Base-by-base conservation (phyloP, 1,140 invertebrate species). In the Orchestia grillus region DNA sequence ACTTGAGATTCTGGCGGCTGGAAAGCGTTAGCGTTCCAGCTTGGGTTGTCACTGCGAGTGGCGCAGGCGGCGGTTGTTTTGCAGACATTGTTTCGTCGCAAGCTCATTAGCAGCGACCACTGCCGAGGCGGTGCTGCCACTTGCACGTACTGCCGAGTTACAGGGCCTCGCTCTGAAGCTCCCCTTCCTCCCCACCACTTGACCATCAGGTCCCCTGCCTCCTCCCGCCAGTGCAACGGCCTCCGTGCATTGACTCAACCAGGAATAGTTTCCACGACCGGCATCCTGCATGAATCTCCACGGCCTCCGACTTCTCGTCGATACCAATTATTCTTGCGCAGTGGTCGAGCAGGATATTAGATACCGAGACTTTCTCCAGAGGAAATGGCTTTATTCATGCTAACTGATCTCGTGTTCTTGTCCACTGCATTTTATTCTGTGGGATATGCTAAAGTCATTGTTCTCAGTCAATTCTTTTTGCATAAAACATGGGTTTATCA, bases 181-280 rank as follows among this genome's bases (percentile, higher is more conserved):
- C 90, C 90, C 8, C 90, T 36, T 36, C 92, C 92, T 94, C 43
- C 92, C 36, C 44, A 42, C 92, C 16, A 15, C 44, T 47, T 44
- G 44, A 42, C 40, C 43, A 40, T n/a, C 43, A 19, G 3, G 43
- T n/a, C 43, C 36, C 41, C 90, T 44, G 8, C 90, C 90, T 11
- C 43, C 92, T 23, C 44, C 92, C 44, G 41, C 44, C 92, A 40
- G 92, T 94, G 92, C 92, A 94, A 94, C 92, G 92, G 92, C 92
- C 92, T 94, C 92, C 43, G 92, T 94, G 92, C 92, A 94, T 94
- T 94, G 92, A 94, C 92, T 94, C 92, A 94, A 11, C 44, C 44
- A 94, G 43, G 44, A 47, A 94, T 94, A 94, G 16, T 47, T 94
- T 47, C 92, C 44, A 45, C 8, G 40, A 44, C 92, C 44, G 19